Evolutionary conservation across 2,797 vertebrate species (phyloP).

Genomic region (Coranthus polyacanthus): DNA sequence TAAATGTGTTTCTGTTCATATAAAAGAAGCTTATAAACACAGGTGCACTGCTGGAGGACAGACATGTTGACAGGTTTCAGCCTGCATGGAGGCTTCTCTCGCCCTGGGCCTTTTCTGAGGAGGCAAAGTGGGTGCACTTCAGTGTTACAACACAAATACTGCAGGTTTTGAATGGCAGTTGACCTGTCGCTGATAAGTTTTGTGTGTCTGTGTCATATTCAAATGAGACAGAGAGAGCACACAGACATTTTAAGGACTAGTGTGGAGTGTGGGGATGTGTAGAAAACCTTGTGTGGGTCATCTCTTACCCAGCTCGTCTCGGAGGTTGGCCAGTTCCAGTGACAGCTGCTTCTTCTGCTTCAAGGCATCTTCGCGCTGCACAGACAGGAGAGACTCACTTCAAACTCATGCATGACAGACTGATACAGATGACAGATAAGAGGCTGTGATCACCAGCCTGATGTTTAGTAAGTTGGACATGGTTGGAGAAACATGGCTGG

Average conservation of each 20-base stretch:
- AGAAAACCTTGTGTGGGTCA: too few relatives aligned
- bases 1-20: not conserved
- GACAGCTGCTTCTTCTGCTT: constrained; percentile 74
- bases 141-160: not conserved
- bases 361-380: constrained; percentile 71
- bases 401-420: not conserved
- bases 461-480: not conserved
- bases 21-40: constrained; percentile 1
- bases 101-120: not conserved
- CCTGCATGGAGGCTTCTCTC: constrained; percentile 12
- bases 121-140: too few relatives aligned
- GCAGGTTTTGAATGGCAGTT: constrained; percentile 39
- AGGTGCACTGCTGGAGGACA: not conserved
- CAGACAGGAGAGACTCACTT: constrained; percentile 7
- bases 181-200: constrained; percentile 14
- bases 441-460: not conserved
- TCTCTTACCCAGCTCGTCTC: constrained; percentile 77
- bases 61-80: constrained; percentile 16
- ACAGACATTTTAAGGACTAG: not conserved
- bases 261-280: not conserved
- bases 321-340: constrained; percentile 59
- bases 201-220: constrained; percentile 9
- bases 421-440: not conserved
- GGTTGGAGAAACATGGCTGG: not conserved
- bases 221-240: constrained; percentile 19